Base-by-base conservation (phyloP, 2,888 invertebrate species). In the Apodemia duryi region DNA sequence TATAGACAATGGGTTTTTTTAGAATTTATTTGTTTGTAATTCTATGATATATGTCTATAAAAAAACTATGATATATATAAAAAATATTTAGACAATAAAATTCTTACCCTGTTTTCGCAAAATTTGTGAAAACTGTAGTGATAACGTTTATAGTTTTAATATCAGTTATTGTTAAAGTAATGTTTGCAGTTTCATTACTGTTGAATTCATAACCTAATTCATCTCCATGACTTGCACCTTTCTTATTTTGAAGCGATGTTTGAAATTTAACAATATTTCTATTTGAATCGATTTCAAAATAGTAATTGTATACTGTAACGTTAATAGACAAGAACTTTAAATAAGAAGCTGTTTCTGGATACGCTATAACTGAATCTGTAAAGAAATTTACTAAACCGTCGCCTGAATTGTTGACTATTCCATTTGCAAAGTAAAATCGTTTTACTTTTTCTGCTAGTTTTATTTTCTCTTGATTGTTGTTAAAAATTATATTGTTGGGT, bases 131-230 rank as follows among this genome's bases (percentile, higher is more conserved):
- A 72, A 90, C 70, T 0, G 75, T 79, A 4, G 84, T 84, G 54
- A 91, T 75, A 65, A 75, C 81, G 61, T 84, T 70, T n/a, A 84
- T 79, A 35, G 84, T 78, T 0, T 75, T 71, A 10, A 63, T 74
- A 67, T 89, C 89, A 2, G 79, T 63, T 43, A 77, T 74, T 6
- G 76, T 73, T 28, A 77, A 72, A 1, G 80, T 70, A 2, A 82
- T 63, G 2, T 57, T 57, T 6, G 13, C 13, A 0, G 78, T 74
- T 0, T 75, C 61, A 72, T 74, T 77, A 5, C 82, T 62, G 66
- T 83, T 91, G 67, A 91, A 91, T 70, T 90, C 76, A 67, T 90
- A 91, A 69, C 89, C 90, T 2, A 91, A 66, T 29, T 90, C 90
- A 68, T 91, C 91, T 0, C 86, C 91, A 63, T 91, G 91, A 0